Base-by-base conservation (phyloP, 2,888 invertebrate species). In the Hyposoter dolosus region DNA sequence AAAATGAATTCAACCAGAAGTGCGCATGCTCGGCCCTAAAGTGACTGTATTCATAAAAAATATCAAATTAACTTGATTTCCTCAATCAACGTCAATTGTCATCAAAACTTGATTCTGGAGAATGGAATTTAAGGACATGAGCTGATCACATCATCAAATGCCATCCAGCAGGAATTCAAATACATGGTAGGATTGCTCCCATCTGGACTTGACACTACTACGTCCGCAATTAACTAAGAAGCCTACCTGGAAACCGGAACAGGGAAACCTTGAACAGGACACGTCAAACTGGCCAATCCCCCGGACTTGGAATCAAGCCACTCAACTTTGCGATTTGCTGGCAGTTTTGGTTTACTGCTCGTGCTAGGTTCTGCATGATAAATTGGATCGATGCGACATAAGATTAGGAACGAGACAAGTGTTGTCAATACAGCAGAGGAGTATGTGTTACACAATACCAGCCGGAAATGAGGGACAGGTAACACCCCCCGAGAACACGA, bases 261-360 rank as follows among this genome's bases (percentile, higher is more conserved):
- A 90, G 97, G 97, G 94, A 96, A 97, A 90, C 96, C 97, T 95
- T 97, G 97, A 89, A 97, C 97, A 93, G 96, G 97, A 94, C 97
- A 97, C 92, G 97, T 95, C 89, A 97, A 94, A 86, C 91, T 91
- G 53, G 90, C 83, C n/a, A 90, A 87, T 19, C 74, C 88, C 69
- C 68, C 83, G 47, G 88, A 84, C 60, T 83, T 88, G 40, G 89
- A 90, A 47, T 94, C 94, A 65, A 94, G 91, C 88, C 93, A 94
- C 87, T 94, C 94, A 81, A 93, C 90, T 90, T 94, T 94, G 84
- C 94, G 92, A 89, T 92, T 92, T 53, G 93, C 90, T 50, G 92
- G 92, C 75, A 93, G 90, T 89, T 93, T 93, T 40, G 93, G 93
- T 88, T 93, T 93, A 60, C 91, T 89, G 88, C 93, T 93, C 78